Conservation (phyloP, 2,113 vertebrate genomes). For the Ellobius talpinus region DNA sequence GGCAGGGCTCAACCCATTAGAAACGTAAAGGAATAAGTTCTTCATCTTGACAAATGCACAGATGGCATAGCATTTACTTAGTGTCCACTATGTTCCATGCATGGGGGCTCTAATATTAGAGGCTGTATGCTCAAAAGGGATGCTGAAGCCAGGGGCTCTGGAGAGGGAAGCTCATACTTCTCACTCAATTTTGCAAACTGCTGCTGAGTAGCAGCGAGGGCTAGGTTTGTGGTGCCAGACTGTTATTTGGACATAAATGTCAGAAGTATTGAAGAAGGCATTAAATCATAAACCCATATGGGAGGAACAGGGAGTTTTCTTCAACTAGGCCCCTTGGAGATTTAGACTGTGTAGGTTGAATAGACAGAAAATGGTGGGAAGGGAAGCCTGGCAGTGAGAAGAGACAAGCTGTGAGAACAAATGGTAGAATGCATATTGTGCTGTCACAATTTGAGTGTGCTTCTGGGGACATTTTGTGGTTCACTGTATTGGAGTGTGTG, state of each 20-base stretch:
- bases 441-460: neutral
- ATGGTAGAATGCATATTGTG: too few relatives aligned
- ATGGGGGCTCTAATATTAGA: neutral
- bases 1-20: neutral
- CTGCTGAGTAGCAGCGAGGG: neutral
- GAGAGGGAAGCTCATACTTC: neutral
- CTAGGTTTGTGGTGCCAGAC: neutral
- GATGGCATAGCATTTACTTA: neutral
- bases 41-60: neutral
- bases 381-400: neutral
- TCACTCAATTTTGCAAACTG: neutral
- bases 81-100: neutral
- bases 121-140: neutral
- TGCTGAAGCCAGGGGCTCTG: neutral
- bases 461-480: neutral
- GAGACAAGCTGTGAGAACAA: neutral
- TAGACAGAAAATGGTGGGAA: neutral
- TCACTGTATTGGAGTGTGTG: neutral
- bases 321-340: neutral
- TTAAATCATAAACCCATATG: neutral
- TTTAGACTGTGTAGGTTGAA: neutral
- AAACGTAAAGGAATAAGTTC: neutral
- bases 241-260: neutral
- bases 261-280: neutral
- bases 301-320: neutral